These are phyloP conservation scores for Drosophila algonquin DNA, from an alignment of 2,888 invertebrate genomes.

Conservation along the genomic window DNA sequence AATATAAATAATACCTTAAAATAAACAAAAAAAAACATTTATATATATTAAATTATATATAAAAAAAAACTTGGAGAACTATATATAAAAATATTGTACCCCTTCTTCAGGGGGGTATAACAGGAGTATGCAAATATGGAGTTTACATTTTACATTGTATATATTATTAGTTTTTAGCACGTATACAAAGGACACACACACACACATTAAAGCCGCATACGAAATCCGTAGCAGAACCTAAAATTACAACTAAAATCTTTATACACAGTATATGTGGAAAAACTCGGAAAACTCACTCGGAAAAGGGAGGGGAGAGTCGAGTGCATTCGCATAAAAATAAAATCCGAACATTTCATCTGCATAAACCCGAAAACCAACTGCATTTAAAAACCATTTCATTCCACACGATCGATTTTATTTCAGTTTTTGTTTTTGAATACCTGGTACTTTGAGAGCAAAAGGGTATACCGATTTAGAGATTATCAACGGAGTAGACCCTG, in stretches of 20 bases:
- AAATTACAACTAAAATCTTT: conserved; percentile 71
- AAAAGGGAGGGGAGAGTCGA: conserved; percentile 19
- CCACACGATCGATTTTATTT: conserved; percentile 43
- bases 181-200: conserved; percentile 52
- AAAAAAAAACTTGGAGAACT: conserved; percentile 52
- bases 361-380: conserved; percentile 64
- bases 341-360: conserved; percentile 41
- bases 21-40: conserved; percentile 27
- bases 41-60: conserved; percentile 24
- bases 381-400: conserved; percentile 65
- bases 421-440: background rate
- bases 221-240: conserved; percentile 67
- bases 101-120: conserved; percentile 1
- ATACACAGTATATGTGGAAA: conserved; percentile 38
- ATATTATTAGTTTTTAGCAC: conserved; percentile 82
- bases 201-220: conserved; percentile 52
- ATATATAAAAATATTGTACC: conserved; percentile 80
- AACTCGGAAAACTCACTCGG: conserved; percentile 12
- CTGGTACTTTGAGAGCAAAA: background rate
- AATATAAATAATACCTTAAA: conserved; percentile 54
- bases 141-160: conserved; percentile 80
- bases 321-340: conserved; percentile 40
- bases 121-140: conserved; percentile 34
- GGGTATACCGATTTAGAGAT: background rate
- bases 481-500: too few species aligned